A percentile compares a stretch with the other conserved stretches of the same genome.
Conservation (phyloP, 2,888 invertebrate species). For the Stomorhina lunata region DNA sequence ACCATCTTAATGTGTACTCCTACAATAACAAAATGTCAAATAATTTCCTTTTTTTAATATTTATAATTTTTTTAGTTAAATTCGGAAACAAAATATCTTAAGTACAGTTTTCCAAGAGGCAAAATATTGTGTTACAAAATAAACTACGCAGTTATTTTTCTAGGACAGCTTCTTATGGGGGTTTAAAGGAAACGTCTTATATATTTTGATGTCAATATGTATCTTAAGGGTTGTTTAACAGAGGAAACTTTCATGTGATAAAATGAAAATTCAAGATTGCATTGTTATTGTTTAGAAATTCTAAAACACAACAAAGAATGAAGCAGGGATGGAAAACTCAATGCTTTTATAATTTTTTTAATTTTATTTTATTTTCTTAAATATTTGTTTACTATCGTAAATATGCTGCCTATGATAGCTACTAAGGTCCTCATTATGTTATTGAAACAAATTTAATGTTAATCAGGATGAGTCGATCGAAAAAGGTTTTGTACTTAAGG, state of each 20-base stretch:
- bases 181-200: not conserved
- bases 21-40: not conserved
- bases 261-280: not conserved
- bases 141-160: constrained; percentile 39
- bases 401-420: no score
- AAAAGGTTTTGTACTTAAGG: no score
- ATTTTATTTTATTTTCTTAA: no score
- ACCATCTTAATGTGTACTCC: not conserved
- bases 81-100: no score
- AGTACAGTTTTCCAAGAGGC: not conserved
- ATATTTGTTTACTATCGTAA: no score
- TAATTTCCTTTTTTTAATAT: not conserved
- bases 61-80: not conserved
- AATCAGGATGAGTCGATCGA: no score
- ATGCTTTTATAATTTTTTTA: no score
- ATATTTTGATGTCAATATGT: not conserved
- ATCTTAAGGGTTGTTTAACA: constrained; percentile 36
- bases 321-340: not conserved
- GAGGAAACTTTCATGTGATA: constrained; percentile 7
- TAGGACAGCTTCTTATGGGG: not conserved
- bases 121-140: not conserved
- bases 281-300: not conserved
- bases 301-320: not conserved
- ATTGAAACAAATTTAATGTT: no score
- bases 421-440: no score